phyloP scores from a whole-genome alignment of 2,797 vertebrate species.

The Varecia variegata region DNA sequence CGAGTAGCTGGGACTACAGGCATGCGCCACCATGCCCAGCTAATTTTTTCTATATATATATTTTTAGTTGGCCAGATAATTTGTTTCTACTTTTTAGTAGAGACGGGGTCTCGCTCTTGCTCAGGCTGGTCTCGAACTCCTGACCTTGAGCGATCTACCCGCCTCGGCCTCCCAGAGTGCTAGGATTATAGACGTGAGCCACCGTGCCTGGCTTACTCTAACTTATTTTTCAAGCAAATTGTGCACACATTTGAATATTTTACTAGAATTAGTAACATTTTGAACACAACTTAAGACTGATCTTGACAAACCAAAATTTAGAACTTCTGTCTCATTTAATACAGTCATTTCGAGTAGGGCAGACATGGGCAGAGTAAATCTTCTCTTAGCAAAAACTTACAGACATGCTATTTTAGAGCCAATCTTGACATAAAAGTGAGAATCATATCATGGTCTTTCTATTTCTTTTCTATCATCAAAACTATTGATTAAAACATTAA shows the following conservation, averaged over 20 bases:
- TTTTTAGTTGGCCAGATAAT: too few relatives aligned
- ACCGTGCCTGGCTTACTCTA: too few relatives aligned
- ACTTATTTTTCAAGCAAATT: background rate
- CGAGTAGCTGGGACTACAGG: too few relatives aligned
- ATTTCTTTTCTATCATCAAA: background rate
- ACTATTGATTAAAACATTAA: background rate
- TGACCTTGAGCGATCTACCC: too few relatives aligned
- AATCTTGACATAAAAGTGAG: background rate
- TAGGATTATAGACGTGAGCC: too few relatives aligned
- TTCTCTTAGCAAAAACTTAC: constrained; percentile 17
- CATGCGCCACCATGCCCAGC: too few relatives aligned
- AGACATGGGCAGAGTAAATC: background rate
- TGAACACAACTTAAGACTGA: background rate
- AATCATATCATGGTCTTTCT: background rate
- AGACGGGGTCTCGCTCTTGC: too few relatives aligned
- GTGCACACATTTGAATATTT: background rate
- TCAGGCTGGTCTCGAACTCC: too few relatives aligned
- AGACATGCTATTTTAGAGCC: background rate
- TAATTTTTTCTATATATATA: too few relatives aligned
- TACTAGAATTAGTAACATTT: background rate
- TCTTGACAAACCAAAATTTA: background rate
- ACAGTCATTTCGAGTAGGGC: background rate
- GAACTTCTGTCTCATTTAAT: background rate
- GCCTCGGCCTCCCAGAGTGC: too few relatives aligned
- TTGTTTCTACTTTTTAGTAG: too few relatives aligned